Conservation (phyloP, 1,140 invertebrate species). For the Rhopalosiphum maidis region DNA sequence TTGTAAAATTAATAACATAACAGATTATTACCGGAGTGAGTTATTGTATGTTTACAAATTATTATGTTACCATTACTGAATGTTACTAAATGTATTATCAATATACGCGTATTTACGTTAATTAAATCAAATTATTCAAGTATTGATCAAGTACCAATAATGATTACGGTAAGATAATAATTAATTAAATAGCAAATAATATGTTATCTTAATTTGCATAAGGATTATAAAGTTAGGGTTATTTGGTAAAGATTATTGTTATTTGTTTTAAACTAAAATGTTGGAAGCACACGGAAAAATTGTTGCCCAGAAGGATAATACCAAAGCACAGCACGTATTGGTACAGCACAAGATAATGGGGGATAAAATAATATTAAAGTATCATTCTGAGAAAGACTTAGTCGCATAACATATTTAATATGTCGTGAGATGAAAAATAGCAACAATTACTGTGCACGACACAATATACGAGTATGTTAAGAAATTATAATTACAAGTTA, state of each 20-base stretch:
- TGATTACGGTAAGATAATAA: not conserved
- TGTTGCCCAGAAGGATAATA: not conserved
- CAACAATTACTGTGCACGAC: not conserved
- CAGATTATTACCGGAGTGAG: not conserved
- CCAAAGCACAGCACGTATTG: not conserved
- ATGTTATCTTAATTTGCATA: not conserved
- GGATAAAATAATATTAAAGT: not conserved
- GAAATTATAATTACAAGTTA: conserved; percentile 14
- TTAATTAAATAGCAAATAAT: not conserved
- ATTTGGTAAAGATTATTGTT: not conserved
- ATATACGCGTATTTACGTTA: not conserved
- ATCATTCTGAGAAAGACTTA: not conserved
- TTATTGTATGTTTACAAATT: not conserved
- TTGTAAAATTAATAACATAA: not conserved
- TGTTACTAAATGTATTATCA: not conserved
- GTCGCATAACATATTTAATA: not conserved
- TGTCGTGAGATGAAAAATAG: not conserved
- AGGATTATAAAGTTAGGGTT: not conserved
- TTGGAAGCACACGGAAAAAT: not conserved
- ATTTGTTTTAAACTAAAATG: not conserved
- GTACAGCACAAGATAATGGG: not conserved
- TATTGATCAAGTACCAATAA: conserved; percentile 5
- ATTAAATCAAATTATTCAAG: not conserved
- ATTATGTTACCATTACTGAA: not conserved
- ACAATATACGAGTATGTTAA: not conserved